Conservation (phyloP, 2,888 invertebrate genomes). For the Eugnorisma glareosa region DNA sequence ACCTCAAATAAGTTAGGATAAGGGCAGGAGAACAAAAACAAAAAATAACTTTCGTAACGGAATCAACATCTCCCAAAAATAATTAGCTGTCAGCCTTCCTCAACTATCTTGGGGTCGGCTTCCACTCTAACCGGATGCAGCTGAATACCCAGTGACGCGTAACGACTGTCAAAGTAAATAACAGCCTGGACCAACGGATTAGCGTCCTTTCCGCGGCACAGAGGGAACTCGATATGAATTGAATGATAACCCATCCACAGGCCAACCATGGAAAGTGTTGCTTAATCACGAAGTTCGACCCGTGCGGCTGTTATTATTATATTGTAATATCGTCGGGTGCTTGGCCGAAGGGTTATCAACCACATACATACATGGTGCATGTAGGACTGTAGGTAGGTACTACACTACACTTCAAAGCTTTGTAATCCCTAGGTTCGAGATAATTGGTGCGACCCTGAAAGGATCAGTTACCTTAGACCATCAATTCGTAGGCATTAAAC, state of each 20-base stretch:
- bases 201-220: too few relatives aligned
- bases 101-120: background rate
- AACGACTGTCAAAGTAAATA: too few relatives aligned
- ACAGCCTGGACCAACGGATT: too few relatives aligned
- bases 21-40: background rate
- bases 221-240: too few relatives aligned
- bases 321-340: too few relatives aligned
- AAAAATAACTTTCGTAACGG: background rate
- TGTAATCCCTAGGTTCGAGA: slow-evolving; percentile 14
- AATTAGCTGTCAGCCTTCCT: background rate
- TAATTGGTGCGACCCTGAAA: slow-evolving; percentile 8
- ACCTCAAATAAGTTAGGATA: background rate
- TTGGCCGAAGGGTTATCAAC: background rate
- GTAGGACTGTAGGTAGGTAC: background rate
- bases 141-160: too few relatives aligned
- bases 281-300: too few relatives aligned
- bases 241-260: too few relatives aligned
- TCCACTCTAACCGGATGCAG: too few relatives aligned
- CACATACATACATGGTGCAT: background rate
- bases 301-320: too few relatives aligned
- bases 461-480: slow-evolving; percentile 3
- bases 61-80: background rate
- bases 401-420: background rate
- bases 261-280: too few relatives aligned
- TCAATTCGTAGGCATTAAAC: slow-evolving; percentile 23